These are phyloP conservation scores for Lithophane semibrunnea DNA, from an alignment of 2,888 invertebrate genomes.

Conservation along the genomic window DNA sequence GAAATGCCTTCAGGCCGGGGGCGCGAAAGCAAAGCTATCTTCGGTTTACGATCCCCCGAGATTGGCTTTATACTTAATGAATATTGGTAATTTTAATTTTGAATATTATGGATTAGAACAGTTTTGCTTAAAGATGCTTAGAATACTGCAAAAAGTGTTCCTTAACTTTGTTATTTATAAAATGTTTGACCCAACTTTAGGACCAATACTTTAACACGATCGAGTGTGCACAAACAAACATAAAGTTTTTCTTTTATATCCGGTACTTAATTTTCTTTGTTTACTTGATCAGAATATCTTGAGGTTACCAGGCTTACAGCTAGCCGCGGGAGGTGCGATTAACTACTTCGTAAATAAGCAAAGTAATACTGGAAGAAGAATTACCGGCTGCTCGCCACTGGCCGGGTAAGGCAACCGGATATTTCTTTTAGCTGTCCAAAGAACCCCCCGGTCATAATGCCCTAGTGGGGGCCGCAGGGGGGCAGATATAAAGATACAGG, in stretches of 20 bases:
- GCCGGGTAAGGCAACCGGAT: conserved; percentile 88
- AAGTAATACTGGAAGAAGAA: conserved; percentile 87
- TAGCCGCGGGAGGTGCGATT: conserved; percentile 81
- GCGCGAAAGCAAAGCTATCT: conserved; percentile 66
- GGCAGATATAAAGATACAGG: conserved; percentile 90
- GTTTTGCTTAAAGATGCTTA: neutral
- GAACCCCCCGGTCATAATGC: conserved; percentile 90
- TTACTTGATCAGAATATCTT: conserved; percentile 64
- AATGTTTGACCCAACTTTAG: neutral
- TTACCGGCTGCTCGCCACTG: conserved; percentile 84
- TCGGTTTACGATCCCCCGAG: conserved; percentile 62
- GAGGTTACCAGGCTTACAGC: conserved; percentile 72
- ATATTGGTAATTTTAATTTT: conserved; percentile 60
- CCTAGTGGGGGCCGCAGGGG: conserved; percentile 84
- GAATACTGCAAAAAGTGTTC: neutral
- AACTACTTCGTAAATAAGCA: conserved; percentile 87
- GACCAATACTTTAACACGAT: conserved; percentile 28
- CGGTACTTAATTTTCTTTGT: conserved; percentile 56
- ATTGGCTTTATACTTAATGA: conserved; percentile 61
- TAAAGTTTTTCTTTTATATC: conserved; percentile 45
- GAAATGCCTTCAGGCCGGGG: conserved; percentile 62
- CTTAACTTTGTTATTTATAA: neutral
- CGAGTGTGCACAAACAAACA: conserved; percentile 35
- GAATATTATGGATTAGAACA: conserved; percentile 31
- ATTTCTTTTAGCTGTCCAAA: conserved; percentile 91